Base-by-base conservation (phyloP, 1,140 invertebrate species). In the Gryon sp. region DNA sequence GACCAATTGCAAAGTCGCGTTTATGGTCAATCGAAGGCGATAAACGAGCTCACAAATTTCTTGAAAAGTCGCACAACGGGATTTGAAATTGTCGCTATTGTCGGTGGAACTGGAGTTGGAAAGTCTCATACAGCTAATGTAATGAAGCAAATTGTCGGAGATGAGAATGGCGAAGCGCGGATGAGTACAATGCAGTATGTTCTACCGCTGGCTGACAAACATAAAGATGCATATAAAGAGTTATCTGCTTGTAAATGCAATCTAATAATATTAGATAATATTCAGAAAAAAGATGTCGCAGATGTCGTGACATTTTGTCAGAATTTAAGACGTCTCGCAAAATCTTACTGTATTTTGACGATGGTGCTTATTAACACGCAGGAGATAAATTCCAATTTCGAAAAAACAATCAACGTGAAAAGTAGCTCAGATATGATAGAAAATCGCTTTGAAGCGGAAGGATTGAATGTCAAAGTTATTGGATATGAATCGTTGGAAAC, bases 51-150 rank as follows among this genome's bases (percentile, higher is more conserved):
- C 3, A 38, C 18, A 0, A 8, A 73, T 0, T 68, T 70, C 30
- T 38, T 82, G 0, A 72, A 50, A 14, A 34, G 15, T 6, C 48
- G 24, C 62, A 79, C 45, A 11, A 20, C 30, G 26, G 62, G 59
- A 3, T 82, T 85, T 11, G 52, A 80, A 52, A 9, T 85, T 0
- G 6, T 86, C 1, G 65, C 48, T 9, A 66, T 89, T 0, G 26
- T 88, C 4, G 87, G 88, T 19, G 84, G 84, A 15, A 86, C 82
- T 1, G 88, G 88, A 9, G 83, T 88, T 8, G 87, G 87, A 9
- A 89, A 89, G 81, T 83, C 86, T 6, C 85, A 86, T 22, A 82
- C 86, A 0, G 66, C 66, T 0, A 73, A 82, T n/a, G 87, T 88
- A 11, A 85, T 88, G 34, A 81, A 55, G 12, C 73, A 82, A 26